phyloP scores from a whole-genome alignment of 2,113 vertebrate species.

The Centropristis striata region DNA sequence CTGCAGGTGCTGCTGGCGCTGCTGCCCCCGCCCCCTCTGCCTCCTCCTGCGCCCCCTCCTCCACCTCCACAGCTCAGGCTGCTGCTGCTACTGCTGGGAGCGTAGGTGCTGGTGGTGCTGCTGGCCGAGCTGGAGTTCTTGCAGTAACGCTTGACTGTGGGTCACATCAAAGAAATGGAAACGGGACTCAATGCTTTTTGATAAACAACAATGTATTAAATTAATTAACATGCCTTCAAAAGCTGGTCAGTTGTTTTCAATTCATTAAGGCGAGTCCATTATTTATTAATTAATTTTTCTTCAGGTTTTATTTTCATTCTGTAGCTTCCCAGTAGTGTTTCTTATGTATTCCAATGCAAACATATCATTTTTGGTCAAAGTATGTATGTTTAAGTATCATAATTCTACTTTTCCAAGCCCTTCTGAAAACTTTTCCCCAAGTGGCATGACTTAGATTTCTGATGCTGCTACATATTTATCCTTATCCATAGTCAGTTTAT shows the following conservation, averaged over 20 bases:
- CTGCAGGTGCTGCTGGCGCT: conserved; percentile 99
- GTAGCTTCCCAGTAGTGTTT: too few relatives aligned
- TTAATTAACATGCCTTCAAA: neutral
- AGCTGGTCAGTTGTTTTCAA: neutral
- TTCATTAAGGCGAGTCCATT: neutral
- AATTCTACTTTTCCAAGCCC: too few relatives aligned
- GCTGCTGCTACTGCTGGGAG: conserved; percentile 95
- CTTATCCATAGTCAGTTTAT: too few relatives aligned
- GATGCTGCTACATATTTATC: too few relatives aligned
- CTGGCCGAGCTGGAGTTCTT: conserved; percentile 98
- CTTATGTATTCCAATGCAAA: too few relatives aligned
- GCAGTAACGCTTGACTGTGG: conserved; percentile 96
- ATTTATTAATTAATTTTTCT: too few relatives aligned
- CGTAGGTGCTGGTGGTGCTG: conserved; percentile 98
- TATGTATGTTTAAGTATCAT: too few relatives aligned
- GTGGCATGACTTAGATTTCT: too few relatives aligned
- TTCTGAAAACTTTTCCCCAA: too few relatives aligned
- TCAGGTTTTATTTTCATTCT: too few relatives aligned
- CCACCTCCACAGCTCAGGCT: conserved; percentile 93
- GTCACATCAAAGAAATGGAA: neutral
- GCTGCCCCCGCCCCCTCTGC: conserved; percentile 91
- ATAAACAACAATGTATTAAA: neutral
- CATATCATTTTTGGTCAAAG: too few relatives aligned
- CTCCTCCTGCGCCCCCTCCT: conserved; percentile 80
- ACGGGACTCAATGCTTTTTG: neutral